Evolutionary conservation across 2,113 vertebrate species (phyloP).

Genomic region (Burhinus oedicnemus): DNA sequence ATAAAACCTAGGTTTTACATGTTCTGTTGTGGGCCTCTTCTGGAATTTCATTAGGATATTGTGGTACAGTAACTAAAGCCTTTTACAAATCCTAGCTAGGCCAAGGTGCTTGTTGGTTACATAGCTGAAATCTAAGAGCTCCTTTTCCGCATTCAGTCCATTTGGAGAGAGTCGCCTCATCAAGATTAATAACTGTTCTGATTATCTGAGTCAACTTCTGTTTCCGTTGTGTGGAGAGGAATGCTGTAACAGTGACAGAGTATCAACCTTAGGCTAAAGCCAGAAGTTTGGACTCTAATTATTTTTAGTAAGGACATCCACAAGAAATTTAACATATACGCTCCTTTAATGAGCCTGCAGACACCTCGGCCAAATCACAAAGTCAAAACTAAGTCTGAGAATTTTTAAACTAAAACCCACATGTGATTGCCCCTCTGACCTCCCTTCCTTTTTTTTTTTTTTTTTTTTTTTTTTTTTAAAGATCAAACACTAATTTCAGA

Average conservation of each 20-base stretch:
- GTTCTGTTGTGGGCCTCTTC: not conserved
- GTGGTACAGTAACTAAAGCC: not conserved
- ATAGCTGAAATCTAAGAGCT: not conserved
- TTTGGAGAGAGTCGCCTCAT: not conserved
- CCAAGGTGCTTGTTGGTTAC: not conserved
- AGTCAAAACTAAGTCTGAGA: not conserved
- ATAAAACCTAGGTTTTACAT: not conserved
- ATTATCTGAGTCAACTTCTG: not conserved
- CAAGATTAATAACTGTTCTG: not conserved
- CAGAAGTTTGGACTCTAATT: not conserved
- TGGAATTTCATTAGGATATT: not conserved
- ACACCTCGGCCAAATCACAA: not conserved
- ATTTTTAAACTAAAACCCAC: not conserved
- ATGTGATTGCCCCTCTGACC: rapidly evolving
- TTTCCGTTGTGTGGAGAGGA: not conserved
- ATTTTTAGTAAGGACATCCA: not conserved
- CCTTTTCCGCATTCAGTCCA: not conserved
- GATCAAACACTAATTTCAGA: not conserved
- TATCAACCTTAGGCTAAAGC: not conserved
- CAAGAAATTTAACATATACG: not conserved
- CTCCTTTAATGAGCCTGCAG: not conserved
- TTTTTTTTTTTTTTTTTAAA: not conserved
- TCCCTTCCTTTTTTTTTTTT: not conserved
- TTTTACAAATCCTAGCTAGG: not conserved
- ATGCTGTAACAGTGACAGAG: not conserved